Base-by-base conservation (phyloP, 2,113 vertebrate species). In the Xiphias gladius region DNA sequence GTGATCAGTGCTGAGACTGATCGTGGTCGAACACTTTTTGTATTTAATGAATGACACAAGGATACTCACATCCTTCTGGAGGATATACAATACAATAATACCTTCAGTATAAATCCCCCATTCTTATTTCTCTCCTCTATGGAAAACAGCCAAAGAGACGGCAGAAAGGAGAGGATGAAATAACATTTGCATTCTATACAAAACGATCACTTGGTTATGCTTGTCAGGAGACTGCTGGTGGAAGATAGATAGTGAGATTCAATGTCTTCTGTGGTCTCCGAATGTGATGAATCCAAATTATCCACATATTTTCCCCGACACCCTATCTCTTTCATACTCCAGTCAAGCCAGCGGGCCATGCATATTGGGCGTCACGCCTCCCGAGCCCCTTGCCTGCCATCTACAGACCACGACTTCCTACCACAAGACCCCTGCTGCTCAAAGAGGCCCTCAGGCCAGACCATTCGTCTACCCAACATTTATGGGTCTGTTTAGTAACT, bases 291-390 rank as follows among this genome's bases (percentile, higher is more conserved):
- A 77, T 88, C 80, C 79, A 73, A 87, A 87, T 84, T 90, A 88
- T 84, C 63, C 83, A 92, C 66, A 85, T 91, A 80, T 84, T 93
- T 92, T 90, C 88, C 83, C 87, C 84, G 90, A 85, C 90, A 88
- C 57, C 66, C 63, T 86, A 84, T 91, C 73, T 86, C 66, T 73
- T 78, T 81, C 41, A 1, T 74, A 30, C 78, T 84, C 28, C 19
- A 19, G 65, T 86, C 61, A 72, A 83, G 77, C 69, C 79, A 84
- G 82, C 66, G 77, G 87, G 87, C 86, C 92, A 86, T 91, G 73
- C 91, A 87, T 86, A 87, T 82, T 80, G 83, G 48, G 70, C 84
- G 90, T 90, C 85, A 90, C n/a, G 65, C 92, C 92, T 91, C 87
- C 82, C 80, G 89, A 86, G 80, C 43, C 84, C 67, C 64, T 55